A percentile compares a stretch with the other conserved stretches of the same genome.
These are phyloP conservation scores for Patella depressa DNA, from an alignment of 2,888 invertebrate species.

Conservation along the genomic window DNA sequence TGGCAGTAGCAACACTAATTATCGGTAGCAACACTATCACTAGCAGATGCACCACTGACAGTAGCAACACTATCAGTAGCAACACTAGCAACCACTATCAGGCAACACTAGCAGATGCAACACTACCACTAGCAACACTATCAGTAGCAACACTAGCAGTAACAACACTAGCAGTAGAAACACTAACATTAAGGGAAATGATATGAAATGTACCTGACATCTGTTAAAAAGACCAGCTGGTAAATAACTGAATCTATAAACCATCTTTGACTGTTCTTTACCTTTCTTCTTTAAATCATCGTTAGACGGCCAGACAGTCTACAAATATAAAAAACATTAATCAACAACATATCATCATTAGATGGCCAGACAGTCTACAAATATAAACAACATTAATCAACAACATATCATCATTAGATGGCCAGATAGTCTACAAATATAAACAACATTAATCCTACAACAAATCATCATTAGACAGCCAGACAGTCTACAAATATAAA, in stretches of 20 bases:
- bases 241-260: conserved; percentile 67
- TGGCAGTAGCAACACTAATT: too few relatives aligned
- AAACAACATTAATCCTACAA: conserved; percentile 7
- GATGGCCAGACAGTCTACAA: conserved; percentile 58
- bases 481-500: too few relatives aligned
- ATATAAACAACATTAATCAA: background rate
- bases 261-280: conserved; percentile 59
- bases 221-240: conserved; percentile 70
- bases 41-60: too few relatives aligned
- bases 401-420: background rate
- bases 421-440: background rate
- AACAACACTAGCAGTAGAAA: too few relatives aligned
- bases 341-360: conserved; percentile 29
- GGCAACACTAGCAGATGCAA: too few relatives aligned
- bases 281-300: conserved; percentile 35
- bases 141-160: too few relatives aligned
- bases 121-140: too few relatives aligned
- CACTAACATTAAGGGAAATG: background rate
- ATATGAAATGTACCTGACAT: conserved; percentile 54
- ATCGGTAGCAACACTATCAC: too few relatives aligned
- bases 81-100: too few relatives aligned
- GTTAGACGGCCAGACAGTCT: conserved; percentile 58
- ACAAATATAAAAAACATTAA: background rate
- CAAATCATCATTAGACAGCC: background rate
- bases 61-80: too few relatives aligned